Conservation (phyloP, 2,797 vertebrate genomes). For the Brachyrhaphis roseni region DNA sequence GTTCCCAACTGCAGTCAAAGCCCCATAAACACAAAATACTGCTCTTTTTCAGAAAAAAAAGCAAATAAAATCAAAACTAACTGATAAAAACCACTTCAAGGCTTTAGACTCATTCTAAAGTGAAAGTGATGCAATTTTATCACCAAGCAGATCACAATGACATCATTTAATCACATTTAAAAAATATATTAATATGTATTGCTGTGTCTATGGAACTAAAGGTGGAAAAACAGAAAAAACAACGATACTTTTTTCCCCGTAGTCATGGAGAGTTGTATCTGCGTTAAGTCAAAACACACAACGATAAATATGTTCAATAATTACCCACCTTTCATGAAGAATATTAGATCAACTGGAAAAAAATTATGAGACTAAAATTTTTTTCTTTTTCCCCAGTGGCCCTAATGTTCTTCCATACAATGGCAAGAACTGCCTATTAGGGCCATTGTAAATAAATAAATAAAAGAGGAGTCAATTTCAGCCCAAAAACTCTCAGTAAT, state of each 20-base stretch:
- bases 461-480: no score
- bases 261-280: not conserved
- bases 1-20: not conserved
- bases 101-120: not conserved
- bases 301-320: not conserved
- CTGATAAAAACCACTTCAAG: not conserved
- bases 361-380: no score
- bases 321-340: not conserved
- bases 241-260: rapidly evolving
- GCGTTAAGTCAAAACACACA: not conserved
- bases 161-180: not conserved
- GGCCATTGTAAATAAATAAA: no score
- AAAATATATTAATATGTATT: not conserved
- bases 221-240: not conserved
- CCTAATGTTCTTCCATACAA: no score
- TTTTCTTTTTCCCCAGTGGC: no score
- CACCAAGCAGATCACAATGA: not conserved
- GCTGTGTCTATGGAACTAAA: not conserved
- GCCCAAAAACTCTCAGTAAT: no score
- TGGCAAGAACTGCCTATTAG: no score
- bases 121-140: not conserved
- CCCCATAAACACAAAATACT: not conserved
- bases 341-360: no score
- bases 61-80: not conserved
- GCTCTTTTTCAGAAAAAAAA: not conserved